A percentile compares a stretch with the other conserved stretches of the same genome.
Evolutionary conservation across 2,888 invertebrate genomes (phyloP).

Genomic region (Eudemis profundana): DNA sequence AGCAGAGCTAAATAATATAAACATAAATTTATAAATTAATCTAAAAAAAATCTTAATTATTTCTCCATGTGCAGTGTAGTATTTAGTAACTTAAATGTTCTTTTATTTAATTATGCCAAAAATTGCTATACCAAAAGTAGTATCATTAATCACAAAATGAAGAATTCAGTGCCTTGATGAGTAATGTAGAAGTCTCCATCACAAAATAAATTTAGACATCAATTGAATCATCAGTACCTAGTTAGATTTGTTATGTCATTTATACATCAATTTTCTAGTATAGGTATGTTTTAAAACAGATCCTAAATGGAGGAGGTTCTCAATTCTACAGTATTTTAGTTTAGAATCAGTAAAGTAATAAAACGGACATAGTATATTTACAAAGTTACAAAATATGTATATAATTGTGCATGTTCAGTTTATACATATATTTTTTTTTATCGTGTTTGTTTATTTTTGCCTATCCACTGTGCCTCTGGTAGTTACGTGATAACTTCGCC

Average conservation of each 20-base stretch:
- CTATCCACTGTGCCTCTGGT: background rate
- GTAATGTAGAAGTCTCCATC: slow-evolving; percentile 2
- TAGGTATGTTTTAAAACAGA: background rate
- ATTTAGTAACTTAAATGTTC: slow-evolving; percentile 3
- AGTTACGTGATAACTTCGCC: background rate
- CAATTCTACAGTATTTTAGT: too few relatives aligned
- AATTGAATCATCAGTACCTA: too few relatives aligned
- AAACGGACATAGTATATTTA: too few relatives aligned
- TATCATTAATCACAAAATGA: slow-evolving; percentile 20
- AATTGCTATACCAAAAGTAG: slow-evolving; percentile 22
- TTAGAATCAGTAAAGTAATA: too few relatives aligned
- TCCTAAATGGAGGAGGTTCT: background rate
- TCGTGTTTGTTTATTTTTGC: too few relatives aligned
- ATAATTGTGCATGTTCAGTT: too few relatives aligned
- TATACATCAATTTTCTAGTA: background rate
- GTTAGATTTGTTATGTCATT: background rate
- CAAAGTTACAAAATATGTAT: too few relatives aligned
- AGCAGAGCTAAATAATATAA: background rate
- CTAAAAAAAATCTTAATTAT: background rate
- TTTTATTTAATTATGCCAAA: slow-evolving; percentile 19
- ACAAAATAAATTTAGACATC: too few relatives aligned
- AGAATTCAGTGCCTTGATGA: slow-evolving; percentile 36
- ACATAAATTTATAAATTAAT: slow-evolving; percentile 3
- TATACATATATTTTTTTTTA: too few relatives aligned
- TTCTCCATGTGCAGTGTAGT: background rate